phyloP scores from a whole-genome alignment of 2,888 invertebrate species.

The Apamea epomidion region DNA sequence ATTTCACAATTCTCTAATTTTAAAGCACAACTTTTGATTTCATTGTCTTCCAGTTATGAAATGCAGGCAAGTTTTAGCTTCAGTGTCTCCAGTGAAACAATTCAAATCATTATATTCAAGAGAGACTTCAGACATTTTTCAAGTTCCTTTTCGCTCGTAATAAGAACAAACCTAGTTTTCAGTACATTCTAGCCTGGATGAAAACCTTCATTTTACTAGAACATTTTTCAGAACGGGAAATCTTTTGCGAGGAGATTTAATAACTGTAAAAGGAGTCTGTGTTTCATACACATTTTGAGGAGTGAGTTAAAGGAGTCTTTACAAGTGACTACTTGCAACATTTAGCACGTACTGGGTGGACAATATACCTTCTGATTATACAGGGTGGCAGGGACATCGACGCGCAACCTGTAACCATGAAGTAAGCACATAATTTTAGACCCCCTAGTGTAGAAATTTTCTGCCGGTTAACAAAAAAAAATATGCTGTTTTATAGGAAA shows the following conservation, averaged over 20 bases:
- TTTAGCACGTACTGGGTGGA: no score
- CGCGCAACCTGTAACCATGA: no score
- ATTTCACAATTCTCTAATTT: not conserved
- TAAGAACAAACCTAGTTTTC: slow-evolving; percentile 24
- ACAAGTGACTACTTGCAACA: no score
- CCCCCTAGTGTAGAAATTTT: no score
- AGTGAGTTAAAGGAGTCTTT: not conserved
- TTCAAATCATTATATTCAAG: slow-evolving; percentile 45
- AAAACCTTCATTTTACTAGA: slow-evolving; percentile 16
- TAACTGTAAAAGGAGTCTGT: not conserved
- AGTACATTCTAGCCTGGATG: not conserved
- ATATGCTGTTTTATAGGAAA: no score
- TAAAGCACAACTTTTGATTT: not conserved
- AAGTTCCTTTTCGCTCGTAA: slow-evolving; percentile 15
- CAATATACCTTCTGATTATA: no score
- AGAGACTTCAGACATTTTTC: slow-evolving; percentile 24
- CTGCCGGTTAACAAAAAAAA: no score
- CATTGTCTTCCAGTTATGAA: slow-evolving; percentile 13
- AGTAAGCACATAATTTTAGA: no score
- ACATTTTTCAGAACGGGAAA: not conserved
- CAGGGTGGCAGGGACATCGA: no score
- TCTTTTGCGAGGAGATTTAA: not conserved
- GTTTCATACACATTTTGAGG: not conserved
- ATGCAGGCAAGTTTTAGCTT: not conserved
- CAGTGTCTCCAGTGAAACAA: slow-evolving; percentile 21